These are phyloP conservation scores for Clamator glandarius DNA, from an alignment of 2,797 vertebrate genomes.

Conservation along the genomic window DNA sequence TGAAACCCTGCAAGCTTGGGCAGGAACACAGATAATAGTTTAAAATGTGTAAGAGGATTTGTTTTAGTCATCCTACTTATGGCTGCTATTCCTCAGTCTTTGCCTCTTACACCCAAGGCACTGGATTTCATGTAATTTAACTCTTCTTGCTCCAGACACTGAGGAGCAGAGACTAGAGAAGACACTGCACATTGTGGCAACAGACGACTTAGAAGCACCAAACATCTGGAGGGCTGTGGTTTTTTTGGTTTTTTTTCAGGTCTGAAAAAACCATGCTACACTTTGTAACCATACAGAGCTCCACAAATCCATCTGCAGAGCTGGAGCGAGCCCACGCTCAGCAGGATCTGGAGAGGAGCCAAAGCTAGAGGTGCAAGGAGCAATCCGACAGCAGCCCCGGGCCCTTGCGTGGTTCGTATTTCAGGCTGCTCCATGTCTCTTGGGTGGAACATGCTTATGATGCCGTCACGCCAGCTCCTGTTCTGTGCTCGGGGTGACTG, in stretches of 20 bases:
- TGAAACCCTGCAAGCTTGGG: neutral
- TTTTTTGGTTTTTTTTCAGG: neutral
- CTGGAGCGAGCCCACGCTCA: accelerated
- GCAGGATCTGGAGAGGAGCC: neutral
- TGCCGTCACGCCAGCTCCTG: neutral
- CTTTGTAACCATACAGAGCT: neutral
- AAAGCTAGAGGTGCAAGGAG: neutral
- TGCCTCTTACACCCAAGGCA: neutral
- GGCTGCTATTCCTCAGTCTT: neutral
- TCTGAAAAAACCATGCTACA: neutral
- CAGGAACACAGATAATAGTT: neutral
- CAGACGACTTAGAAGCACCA: neutral
- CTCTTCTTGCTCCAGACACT: neutral
- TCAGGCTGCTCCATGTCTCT: neutral
- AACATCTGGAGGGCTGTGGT: neutral
- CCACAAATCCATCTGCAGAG: neutral
- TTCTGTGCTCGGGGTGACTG: neutral
- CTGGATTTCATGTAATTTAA: neutral
- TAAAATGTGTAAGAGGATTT: neutral
- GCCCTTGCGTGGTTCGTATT: neutral
- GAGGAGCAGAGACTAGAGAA: neutral
- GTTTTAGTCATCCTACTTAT: neutral
- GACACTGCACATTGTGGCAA: neutral
- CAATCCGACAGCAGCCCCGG: accelerated
- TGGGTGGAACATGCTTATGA: neutral